These are phyloP conservation scores for Diachrysia chrysitis DNA, from an alignment of 2,888 invertebrate genomes.

Conservation along the genomic window DNA sequence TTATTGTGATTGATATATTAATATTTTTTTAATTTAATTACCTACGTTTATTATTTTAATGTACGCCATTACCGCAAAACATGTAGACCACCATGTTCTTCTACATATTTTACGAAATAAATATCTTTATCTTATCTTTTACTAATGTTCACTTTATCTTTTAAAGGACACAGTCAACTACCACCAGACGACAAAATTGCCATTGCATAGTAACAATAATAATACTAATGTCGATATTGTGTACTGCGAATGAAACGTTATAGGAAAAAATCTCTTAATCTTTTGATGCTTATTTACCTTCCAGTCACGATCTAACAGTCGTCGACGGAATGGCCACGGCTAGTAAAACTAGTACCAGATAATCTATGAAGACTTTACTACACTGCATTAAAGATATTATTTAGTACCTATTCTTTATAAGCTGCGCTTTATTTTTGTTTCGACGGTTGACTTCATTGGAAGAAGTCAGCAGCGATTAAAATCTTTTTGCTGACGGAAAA, in stretches of 20 bases:
- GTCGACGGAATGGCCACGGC: constrained; percentile 40
- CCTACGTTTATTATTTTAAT: too few relatives aligned
- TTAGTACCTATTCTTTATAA: background rate
- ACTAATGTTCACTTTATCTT: too few relatives aligned
- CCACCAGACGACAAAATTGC: background rate
- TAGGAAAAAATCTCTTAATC: constrained; percentile 24
- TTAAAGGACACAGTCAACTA: too few relatives aligned
- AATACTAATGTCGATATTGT: too few relatives aligned
- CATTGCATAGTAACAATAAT: background rate
- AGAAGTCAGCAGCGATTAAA: background rate
- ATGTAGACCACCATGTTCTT: too few relatives aligned
- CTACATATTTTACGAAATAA: too few relatives aligned
- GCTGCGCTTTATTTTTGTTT: background rate
- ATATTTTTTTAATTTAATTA: too few relatives aligned
- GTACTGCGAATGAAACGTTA: constrained; percentile 11
- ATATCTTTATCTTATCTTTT: too few relatives aligned
- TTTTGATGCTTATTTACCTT: constrained; percentile 39
- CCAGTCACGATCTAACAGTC: constrained; percentile 49
- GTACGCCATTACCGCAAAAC: too few relatives aligned
- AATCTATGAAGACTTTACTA: constrained; percentile 21
- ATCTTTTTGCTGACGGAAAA: too few relatives aligned
- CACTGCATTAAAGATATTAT: background rate
- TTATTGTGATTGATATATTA: too few relatives aligned
- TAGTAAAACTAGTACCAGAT: constrained; percentile 14
- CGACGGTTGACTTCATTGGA: background rate